Conservation (phyloP, 1,140 invertebrate species). For the Drosophila nebulosa region DNA sequence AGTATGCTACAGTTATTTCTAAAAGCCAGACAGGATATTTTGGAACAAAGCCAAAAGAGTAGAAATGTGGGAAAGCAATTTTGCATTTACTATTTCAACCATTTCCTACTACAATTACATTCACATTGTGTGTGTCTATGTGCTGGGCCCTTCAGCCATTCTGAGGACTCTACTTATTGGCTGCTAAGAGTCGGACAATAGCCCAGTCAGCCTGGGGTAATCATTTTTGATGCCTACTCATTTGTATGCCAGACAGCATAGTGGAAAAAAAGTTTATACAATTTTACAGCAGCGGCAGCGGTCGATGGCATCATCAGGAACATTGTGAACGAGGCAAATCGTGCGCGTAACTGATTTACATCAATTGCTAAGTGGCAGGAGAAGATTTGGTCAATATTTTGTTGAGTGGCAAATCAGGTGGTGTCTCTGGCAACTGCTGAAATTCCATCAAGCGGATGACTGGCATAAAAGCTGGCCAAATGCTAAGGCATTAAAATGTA, state of each 20-base stretch:
- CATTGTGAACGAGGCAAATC: constrained; percentile 13
- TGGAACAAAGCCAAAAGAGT: constrained; percentile 29
- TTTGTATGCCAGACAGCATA: constrained; percentile 39
- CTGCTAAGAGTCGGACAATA: constrained; percentile 40
- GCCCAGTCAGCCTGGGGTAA: background rate
- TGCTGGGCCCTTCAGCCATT: background rate
- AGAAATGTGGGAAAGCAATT: background rate
- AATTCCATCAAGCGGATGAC: constrained; percentile 1
- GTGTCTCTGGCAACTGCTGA: background rate
- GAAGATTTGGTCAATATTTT: background rate
- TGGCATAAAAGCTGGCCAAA: constrained; percentile 25
- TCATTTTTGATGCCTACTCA: constrained; percentile 29
- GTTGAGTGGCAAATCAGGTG: background rate
- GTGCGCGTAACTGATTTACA: constrained; percentile 33
- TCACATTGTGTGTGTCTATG: constrained; percentile 23
- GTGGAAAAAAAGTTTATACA: constrained; percentile 16
- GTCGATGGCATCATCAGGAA: background rate
- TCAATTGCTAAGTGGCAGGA: constrained; percentile 11
- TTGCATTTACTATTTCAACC: constrained; percentile 22
- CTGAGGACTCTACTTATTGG: constrained; percentile 34
- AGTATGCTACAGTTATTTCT: constrained; percentile 2
- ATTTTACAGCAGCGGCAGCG: constrained; percentile 3
- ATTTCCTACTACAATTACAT: constrained; percentile 38
- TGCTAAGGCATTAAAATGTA: constrained; percentile 52
- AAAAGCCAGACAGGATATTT: constrained; percentile 9